Conservation (phyloP, 2,113 vertebrate genomes). For the Cromileptes altivelis region DNA sequence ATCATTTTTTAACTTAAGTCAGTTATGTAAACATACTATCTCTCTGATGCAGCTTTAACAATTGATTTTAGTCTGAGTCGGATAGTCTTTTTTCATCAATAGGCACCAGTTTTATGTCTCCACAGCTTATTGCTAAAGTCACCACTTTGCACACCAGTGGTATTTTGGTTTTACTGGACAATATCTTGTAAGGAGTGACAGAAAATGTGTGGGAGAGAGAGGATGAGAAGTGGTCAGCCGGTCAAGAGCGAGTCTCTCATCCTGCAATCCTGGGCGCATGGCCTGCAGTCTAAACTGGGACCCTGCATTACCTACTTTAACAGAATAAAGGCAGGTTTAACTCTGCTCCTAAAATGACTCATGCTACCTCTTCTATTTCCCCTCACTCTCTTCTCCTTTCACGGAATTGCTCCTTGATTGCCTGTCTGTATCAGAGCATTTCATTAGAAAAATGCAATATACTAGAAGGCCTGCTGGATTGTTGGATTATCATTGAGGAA, state of each 20-base stretch:
- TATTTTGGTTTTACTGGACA: conserved; percentile 22
- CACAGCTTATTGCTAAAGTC: conserved; percentile 8
- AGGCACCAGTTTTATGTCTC: not conserved
- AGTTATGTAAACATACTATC: not conserved
- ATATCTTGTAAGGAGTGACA: conserved; percentile 1
- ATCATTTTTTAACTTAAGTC: not conserved
- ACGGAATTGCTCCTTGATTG: conserved; percentile 63
- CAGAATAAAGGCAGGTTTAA: conserved; percentile 50
- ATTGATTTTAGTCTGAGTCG: not conserved
- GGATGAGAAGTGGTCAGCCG: not conserved
- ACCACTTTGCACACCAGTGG: not conserved
- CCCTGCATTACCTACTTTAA: conserved; percentile 30
- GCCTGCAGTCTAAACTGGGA: conserved; percentile 30
- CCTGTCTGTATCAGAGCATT: conserved; percentile 70
- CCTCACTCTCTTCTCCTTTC: conserved; percentile 32
- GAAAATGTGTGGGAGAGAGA: not conserved
- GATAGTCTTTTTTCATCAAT: not conserved
- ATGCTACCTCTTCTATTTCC: conserved; percentile 25
- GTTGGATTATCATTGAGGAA: conserved; percentile 72
- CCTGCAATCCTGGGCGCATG: not conserved
- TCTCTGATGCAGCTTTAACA: not conserved
- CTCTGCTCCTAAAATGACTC: conserved; percentile 45
- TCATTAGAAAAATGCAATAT: conserved; percentile 78
- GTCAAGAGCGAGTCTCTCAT: conserved; percentile 31
- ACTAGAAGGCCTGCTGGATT: conserved; percentile 54